Evolutionary conservation across 2,888 invertebrate genomes (phyloP).

Genomic region (Cartodere bifasciata): DNA sequence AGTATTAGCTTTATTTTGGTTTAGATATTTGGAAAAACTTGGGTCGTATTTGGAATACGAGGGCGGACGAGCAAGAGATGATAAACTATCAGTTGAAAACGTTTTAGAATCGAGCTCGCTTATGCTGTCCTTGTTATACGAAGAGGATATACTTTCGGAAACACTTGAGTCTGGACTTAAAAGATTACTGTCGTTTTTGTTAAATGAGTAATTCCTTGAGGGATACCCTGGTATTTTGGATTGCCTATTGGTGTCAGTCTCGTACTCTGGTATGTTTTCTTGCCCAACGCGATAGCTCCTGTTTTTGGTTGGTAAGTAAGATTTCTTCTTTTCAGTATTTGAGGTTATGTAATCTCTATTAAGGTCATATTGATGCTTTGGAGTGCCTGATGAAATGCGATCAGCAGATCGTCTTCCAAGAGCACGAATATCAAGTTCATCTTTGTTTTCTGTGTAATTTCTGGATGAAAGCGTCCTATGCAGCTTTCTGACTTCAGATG

Average conservation of each 20-base stretch:
- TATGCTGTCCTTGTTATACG: conserved; percentile 18
- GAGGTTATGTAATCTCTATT: too few species aligned
- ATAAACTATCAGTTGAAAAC: conserved; percentile 14
- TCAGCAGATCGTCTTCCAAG: too few species aligned
- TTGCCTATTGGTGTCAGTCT: conserved; percentile 18
- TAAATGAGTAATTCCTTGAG: conserved; percentile 20
- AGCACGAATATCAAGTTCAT: too few species aligned
- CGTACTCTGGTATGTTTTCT: conserved; percentile 19
- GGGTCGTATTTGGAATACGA: conserved; percentile 22
- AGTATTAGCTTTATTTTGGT: conserved; percentile 21
- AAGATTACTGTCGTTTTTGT: conserved; percentile 13
- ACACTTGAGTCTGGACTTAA: conserved; percentile 30
- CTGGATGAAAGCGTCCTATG: conserved; percentile 51
- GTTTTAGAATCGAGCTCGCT: conserved; percentile 14
- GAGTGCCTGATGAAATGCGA: too few species aligned
- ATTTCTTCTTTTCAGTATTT: conserved; percentile 16
- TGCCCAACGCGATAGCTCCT: conserved; percentile 23
- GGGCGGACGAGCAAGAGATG: conserved; percentile 21
- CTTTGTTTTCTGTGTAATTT: conserved; percentile 20
- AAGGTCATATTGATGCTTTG: too few species aligned
- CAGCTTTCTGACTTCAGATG: conserved; percentile 52
- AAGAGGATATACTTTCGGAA: conserved; percentile 25
- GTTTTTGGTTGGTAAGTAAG: conserved; percentile 25
- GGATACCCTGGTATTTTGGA: conserved; percentile 21
- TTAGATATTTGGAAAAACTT: conserved; percentile 16